These are phyloP conservation scores for Bugula neritina DNA, from an alignment of 2,888 invertebrate genomes.

Conservation along the genomic window DNA sequence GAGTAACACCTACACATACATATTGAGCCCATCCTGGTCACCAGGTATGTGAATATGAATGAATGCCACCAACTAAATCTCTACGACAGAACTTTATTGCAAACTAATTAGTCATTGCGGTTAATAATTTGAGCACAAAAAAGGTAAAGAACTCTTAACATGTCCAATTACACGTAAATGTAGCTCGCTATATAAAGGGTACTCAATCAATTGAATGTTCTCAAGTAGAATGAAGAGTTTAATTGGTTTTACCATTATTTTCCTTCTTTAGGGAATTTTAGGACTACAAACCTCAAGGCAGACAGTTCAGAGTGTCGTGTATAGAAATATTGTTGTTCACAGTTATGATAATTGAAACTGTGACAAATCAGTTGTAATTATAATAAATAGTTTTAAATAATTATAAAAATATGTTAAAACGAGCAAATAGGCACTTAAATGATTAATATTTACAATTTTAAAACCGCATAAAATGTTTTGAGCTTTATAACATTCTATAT, in stretches of 20 bases:
- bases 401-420: no score
- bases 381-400: no score
- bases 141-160: background rate
- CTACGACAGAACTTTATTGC: no score
- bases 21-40: no score
- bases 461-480: no score
- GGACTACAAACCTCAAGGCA: slow-evolving; percentile 20
- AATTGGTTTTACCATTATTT: background rate
- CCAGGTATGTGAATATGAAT: no score
- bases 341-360: background rate
- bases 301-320: slow-evolving; percentile 19
- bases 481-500: no score
- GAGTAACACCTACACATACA: no score
- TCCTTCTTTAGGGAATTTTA: background rate
- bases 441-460: no score
- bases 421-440: no score
- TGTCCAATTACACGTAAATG: slow-evolving; percentile 22
- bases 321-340: background rate
- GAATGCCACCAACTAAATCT: no score
- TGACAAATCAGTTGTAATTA: no score
- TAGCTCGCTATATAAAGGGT: background rate
- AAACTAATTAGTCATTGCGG: slow-evolving; percentile 22
- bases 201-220: background rate
- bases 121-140: background rate
- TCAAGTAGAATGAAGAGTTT: background rate